Evolutionary conservation across 2,888 invertebrate genomes (phyloP).

Genomic region (Habrosyne pyritoides): DNA sequence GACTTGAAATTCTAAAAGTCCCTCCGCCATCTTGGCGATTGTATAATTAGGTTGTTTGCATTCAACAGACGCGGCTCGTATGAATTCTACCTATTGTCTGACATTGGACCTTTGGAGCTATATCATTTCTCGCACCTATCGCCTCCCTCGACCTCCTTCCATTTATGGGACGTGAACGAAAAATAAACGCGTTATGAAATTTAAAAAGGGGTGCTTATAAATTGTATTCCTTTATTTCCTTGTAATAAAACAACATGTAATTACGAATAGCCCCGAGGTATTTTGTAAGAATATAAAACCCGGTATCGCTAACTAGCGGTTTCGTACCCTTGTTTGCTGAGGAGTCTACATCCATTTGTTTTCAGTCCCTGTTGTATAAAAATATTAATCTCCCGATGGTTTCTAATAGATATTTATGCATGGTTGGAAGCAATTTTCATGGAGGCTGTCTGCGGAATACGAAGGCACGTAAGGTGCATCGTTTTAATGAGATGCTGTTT

Average conservation of each 20-base stretch:
- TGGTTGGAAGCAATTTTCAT: constrained; percentile 73
- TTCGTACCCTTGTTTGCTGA: constrained; percentile 73
- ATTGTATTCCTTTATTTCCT: constrained; percentile 17
- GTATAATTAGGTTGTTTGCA: constrained; percentile 80
- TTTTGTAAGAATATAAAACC: constrained; percentile 27
- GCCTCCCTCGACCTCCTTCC: constrained; percentile 39
- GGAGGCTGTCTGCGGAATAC: constrained; percentile 53
- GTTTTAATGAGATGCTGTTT: constrained; percentile 71
- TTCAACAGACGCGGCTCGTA: constrained; percentile 70
- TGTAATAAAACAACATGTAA: constrained; percentile 7
- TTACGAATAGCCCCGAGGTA: not conserved
- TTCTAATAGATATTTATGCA: constrained; percentile 82
- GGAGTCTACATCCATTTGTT: constrained; percentile 52
- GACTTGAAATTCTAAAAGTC: constrained; percentile 23
- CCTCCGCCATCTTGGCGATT: constrained; percentile 70
- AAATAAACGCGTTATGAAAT: constrained; percentile 67
- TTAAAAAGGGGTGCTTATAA: constrained; percentile 48
- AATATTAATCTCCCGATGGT: constrained; percentile 72
- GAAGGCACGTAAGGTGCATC: constrained; percentile 52
- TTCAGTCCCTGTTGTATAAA: constrained; percentile 61
- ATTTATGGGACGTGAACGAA: constrained; percentile 46
- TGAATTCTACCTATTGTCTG: constrained; percentile 83
- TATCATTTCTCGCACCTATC: constrained; percentile 78
- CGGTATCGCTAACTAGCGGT: constrained; percentile 30
- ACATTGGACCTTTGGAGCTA: constrained; percentile 81